Conservation (phyloP, 2,113 vertebrate genomes). For the Chloropsis hardwickii region DNA sequence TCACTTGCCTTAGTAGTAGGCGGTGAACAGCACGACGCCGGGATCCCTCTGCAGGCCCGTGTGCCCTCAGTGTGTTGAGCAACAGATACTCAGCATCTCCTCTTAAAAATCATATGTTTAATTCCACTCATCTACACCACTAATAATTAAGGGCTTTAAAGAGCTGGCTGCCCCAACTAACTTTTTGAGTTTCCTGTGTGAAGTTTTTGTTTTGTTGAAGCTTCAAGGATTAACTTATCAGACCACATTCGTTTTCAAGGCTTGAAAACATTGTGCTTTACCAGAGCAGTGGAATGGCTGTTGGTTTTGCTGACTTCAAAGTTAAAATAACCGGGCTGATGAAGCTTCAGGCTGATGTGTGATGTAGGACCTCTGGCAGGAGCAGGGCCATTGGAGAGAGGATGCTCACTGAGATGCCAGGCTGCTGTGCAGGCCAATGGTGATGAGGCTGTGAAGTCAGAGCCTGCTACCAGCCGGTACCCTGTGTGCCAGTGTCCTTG, state of each 20-base stretch:
- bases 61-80: rapidly evolving
- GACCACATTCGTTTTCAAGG: background rate
- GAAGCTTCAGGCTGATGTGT: background rate
- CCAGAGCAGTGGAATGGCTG: background rate
- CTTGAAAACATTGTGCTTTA: background rate
- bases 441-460: background rate
- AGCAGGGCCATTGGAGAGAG: background rate
- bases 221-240: background rate
- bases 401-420: background rate
- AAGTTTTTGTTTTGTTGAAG: background rate
- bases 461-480: background rate
- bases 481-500: background rate
- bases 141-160: background rate
- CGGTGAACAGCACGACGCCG: rapidly evolving
- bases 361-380: background rate
- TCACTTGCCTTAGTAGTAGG: background rate
- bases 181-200: background rate
- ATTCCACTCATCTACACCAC: background rate
- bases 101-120: background rate
- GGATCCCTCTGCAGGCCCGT: background rate
- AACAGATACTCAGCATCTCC: background rate
- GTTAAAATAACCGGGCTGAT: background rate
- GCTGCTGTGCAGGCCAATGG: background rate
- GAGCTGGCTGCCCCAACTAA: background rate
- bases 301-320: background rate